Conservation (phyloP, 2,888 invertebrate species). For the Stramonita haemastoma region DNA sequence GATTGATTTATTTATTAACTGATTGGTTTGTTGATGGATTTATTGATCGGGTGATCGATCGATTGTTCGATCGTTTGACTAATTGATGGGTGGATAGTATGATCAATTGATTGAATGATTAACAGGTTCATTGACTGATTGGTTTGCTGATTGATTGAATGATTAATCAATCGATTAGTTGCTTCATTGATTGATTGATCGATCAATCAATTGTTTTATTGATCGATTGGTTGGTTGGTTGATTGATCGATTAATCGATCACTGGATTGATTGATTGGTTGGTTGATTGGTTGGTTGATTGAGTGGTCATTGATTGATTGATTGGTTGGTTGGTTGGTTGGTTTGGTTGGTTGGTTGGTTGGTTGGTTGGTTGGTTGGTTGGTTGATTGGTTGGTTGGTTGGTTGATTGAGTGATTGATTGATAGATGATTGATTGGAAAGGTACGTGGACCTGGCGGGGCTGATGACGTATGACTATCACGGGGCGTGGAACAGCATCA, state of each 20-base stretch:
- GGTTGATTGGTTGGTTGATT: neutral
- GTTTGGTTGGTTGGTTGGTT: neutral
- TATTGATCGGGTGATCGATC: too few relatives aligned
- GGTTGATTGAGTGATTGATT: neutral
- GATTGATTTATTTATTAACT: too few relatives aligned
- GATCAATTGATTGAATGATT: too few relatives aligned
- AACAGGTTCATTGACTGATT: too few relatives aligned
- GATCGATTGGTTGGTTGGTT: neutral
- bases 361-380: neutral
- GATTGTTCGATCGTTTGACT: too few relatives aligned
- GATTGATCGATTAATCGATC: neutral
- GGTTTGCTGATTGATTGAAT: too few relatives aligned
- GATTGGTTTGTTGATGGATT: too few relatives aligned
- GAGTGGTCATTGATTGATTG: neutral
- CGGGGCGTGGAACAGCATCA: constrained; percentile 34
- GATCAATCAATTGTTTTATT: too few relatives aligned
- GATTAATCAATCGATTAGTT: too few relatives aligned
- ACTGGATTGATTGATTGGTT: too few relatives aligned
- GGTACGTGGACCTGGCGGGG: constrained; percentile 39
- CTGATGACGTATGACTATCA: constrained; percentile 47
- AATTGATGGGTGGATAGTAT: too few relatives aligned
- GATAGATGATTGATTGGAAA: neutral
- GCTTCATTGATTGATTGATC: too few relatives aligned
- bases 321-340: neutral
- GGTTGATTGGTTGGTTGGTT: neutral